phyloP scores from a whole-genome alignment of 2,113 vertebrate genomes.

The Pseudopipra pipra region DNA sequence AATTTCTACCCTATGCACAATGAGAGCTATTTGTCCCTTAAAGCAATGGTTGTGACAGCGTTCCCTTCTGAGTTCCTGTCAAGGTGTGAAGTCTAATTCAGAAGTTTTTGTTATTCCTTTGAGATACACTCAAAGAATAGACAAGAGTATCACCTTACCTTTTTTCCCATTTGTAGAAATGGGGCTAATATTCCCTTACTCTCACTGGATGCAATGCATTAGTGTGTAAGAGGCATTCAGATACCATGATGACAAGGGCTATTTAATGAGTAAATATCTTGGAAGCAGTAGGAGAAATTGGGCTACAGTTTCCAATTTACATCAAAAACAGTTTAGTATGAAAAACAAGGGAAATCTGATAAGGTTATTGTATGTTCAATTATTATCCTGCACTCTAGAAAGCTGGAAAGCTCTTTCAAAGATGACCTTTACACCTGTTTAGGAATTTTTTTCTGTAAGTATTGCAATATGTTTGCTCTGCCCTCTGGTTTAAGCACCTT shows the following conservation, averaged over 20 bases:
- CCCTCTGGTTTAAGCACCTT: neutral
- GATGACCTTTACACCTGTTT: neutral
- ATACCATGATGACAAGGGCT: neutral
- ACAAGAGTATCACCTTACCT: neutral
- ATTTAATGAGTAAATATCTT: neutral
- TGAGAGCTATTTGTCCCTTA: conserved; percentile 33
- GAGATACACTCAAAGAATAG: neutral
- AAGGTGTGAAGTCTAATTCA: conserved; percentile 36
- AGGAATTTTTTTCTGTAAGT: neutral
- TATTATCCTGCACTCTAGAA: neutral
- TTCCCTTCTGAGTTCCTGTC: conserved; percentile 24
- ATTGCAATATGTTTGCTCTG: neutral
- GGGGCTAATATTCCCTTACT: neutral
- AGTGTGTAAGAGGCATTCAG: neutral
- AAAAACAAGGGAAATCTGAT: neutral
- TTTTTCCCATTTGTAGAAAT: neutral
- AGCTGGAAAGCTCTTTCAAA: neutral
- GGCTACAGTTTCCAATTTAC: neutral
- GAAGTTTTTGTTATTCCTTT: conserved; percentile 32
- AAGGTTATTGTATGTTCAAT: neutral
- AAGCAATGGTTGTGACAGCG: neutral
- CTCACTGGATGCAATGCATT: conserved; percentile 2
- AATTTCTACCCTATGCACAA: neutral
- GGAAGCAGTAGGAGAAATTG: neutral
- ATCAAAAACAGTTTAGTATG: neutral